A percentile compares a stretch with the other conserved stretches of the same genome.
phyloP scores from a whole-genome alignment of 2,888 invertebrate genomes.

The Apomyelois bistriatella region DNA sequence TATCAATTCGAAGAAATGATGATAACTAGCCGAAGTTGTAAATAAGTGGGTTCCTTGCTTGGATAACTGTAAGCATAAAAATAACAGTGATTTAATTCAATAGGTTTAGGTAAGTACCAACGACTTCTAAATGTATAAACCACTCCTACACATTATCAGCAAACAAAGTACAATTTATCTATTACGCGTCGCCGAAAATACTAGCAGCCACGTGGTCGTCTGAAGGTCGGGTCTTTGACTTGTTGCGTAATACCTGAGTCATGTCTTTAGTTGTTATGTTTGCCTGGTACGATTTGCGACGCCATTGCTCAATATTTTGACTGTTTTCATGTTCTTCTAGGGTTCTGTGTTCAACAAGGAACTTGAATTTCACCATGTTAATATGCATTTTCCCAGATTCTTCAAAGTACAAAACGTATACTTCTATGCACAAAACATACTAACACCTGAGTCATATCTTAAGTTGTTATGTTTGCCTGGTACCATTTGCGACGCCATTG shows the following conservation, averaged over 20 bases:
- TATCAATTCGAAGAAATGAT: no score
- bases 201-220: conserved; percentile 13
- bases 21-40: no score
- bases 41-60: no score
- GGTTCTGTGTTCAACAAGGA: no score
- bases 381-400: no score
- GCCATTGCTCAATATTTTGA: neutral
- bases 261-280: neutral
- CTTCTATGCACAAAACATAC: no score
- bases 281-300: neutral
- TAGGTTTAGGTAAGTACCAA: neutral
- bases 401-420: no score
- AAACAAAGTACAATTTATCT: conserved; percentile 1
- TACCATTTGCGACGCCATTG: neutral
- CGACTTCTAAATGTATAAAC: neutral
- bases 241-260: conserved; percentile 24
- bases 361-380: no score
- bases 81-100: no score
- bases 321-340: neutral
- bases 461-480: neutral
- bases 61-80: no score
- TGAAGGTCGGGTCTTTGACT: conserved; percentile 46
- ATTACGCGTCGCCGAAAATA: conserved; percentile 16
- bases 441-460: neutral
- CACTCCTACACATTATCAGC: neutral